Evolutionary conservation across 2,888 invertebrate species (phyloP), one percentile per base, ranked within the genome.

Genomic region (Acanthopleura granulata): DNA sequence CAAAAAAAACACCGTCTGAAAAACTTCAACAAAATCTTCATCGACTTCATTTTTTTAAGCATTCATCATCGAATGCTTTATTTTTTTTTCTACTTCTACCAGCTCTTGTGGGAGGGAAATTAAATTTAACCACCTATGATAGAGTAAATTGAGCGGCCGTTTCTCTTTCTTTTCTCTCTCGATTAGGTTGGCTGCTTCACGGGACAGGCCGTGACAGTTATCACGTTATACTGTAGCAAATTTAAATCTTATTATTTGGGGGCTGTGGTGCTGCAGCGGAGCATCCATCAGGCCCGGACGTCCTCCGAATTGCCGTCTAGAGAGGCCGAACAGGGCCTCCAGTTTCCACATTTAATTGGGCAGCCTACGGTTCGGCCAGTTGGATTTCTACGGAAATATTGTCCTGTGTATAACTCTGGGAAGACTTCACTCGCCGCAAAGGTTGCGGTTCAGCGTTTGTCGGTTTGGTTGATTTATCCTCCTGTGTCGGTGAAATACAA

Each of bases 161-260:
- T 66, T 66, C 66, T 25, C 29, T 66, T 66, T 66, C 66, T 66
- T 66, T 66, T 66, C 66, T 27, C 18, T 66, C 22, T 27, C 66
- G 29, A 27, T 66, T 66, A 66, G 66, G 25, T 16, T 16, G 15
- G 27, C 16, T 25, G 66, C 66, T 66, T 27, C 16, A 16, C 29
- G 29, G 66, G 66, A 15, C 66, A 66, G 29, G 18, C 29, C 66
- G 6, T 66, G 66, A 66, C 66, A 66, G 66, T 66, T 66, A 66
- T 66, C 66, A 66, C 18, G 66, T 66, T 66, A 66, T 66, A 66
- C 22, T 66, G 66, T 66, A 27, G 29, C 25, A 66, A 66, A 66
- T 22, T 66, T 66, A 66, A 66, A 66, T 66, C 66, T 66, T 15
- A 27, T 66, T 66, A 66, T 66, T 66, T 66, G 29, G 29, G 29